Percentiles rank a stretch among this genome's conserved stretches.
These are phyloP conservation scores for Potorous gilbertii DNA, from an alignment of 2,797 vertebrate species.

Conservation along the genomic window DNA sequence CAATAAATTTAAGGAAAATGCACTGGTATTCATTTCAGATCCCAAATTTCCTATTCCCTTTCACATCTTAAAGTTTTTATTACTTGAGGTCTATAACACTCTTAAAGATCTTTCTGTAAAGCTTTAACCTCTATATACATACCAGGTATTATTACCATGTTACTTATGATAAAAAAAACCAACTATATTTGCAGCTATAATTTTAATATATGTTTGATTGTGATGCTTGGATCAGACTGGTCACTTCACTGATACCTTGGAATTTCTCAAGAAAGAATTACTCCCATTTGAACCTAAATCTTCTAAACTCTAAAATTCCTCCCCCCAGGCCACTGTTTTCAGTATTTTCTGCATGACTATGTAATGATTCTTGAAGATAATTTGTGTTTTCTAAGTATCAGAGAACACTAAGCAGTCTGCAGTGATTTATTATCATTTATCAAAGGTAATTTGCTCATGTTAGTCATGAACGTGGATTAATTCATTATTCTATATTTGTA, in stretches of 20 bases:
- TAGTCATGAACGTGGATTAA: not conserved
- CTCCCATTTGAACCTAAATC: not conserved
- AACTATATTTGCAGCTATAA: not conserved
- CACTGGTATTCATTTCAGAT: too few species aligned
- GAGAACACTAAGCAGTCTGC: not conserved
- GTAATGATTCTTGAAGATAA: not conserved
- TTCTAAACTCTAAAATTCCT: not conserved
- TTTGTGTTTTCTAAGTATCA: not conserved
- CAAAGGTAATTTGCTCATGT: not conserved
- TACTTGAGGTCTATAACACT: not conserved
- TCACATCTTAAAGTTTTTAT: not conserved
- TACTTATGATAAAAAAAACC: not conserved
- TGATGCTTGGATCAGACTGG: not conserved
- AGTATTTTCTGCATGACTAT: not conserved
- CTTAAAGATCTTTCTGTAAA: not conserved
- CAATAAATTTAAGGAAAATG: not conserved
- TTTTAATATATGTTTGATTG: not conserved
- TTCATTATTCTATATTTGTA: not conserved
- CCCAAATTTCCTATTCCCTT: not conserved
- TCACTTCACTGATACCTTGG: not conserved
- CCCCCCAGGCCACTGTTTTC: not conserved
- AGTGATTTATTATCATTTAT: not conserved
- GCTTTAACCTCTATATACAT: not conserved
- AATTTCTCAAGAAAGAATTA: not conserved
- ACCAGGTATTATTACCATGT: not conserved